phyloP scores from a whole-genome alignment of 2,797 vertebrate species.

The Coreius guichenoti region DNA sequence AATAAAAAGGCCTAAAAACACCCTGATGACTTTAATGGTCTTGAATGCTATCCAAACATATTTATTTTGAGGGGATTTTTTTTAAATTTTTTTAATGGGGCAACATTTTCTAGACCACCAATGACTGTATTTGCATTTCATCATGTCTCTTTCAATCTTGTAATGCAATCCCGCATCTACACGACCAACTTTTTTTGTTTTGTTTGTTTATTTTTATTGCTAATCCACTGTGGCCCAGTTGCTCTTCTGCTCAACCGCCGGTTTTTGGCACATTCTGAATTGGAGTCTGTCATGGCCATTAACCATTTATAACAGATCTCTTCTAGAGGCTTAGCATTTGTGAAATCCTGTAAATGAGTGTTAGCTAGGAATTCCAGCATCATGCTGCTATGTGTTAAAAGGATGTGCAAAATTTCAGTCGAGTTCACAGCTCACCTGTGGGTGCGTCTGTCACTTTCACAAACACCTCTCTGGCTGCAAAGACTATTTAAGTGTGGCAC shows the following conservation, averaged over 20 bases:
- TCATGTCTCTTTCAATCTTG: slow-evolving; percentile 7
- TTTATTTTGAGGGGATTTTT: slow-evolving; percentile 5
- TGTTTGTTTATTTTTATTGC: slow-evolving; percentile 41
- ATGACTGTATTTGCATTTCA: slow-evolving; percentile 25
- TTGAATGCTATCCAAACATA: neutral
- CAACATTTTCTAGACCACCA: slow-evolving; percentile 23
- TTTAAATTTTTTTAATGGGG: neutral
- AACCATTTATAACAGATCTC: slow-evolving; percentile 31
- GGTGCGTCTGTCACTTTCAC: slow-evolving; percentile 59
- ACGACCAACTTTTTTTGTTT: slow-evolving; percentile 12
- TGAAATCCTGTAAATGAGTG: slow-evolving; percentile 53
- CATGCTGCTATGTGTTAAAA: slow-evolving; percentile 52
- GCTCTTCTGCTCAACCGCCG: slow-evolving; percentile 13
- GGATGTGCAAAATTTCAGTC: slow-evolving; percentile 55
- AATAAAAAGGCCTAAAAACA: neutral
- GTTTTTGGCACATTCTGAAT: slow-evolving; percentile 34
- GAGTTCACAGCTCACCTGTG: slow-evolving; percentile 62
- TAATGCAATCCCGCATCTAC: slow-evolving; percentile 42
- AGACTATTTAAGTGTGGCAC: slow-evolving; percentile 48
- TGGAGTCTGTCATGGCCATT: slow-evolving; percentile 21
- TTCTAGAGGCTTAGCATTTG: slow-evolving; percentile 39
- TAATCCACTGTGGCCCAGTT: slow-evolving; percentile 30
- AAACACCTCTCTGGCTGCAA: slow-evolving; percentile 58
- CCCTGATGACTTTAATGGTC: neutral
- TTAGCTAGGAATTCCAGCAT: slow-evolving; percentile 61